phyloP scores from a whole-genome alignment of 2,113 vertebrate species.

The Sinocyclocheilus anshuiensis region DNA sequence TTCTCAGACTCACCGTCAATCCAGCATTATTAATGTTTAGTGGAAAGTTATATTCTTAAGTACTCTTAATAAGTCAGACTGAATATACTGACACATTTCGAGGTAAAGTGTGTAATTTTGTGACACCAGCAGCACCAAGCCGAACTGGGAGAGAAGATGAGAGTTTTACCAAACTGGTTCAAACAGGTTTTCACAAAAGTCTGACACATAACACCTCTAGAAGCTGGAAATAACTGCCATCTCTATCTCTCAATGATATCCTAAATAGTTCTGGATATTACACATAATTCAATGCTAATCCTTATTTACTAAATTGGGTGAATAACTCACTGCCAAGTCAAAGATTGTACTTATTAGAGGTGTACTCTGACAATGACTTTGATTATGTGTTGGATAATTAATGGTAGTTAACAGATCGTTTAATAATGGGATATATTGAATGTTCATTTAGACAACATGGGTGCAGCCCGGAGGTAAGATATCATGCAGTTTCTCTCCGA shows the following conservation, averaged over 20 bases:
- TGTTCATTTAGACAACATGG: constrained; percentile 33
- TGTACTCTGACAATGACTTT: constrained; percentile 3
- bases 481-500: constrained; percentile 17
- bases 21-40: background rate
- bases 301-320: constrained; percentile 76
- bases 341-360: background rate
- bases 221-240: no score
- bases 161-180: no score
- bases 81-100: background rate
- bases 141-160: background rate
- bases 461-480: constrained; percentile 6
- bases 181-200: no score
- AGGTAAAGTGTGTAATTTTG: background rate
- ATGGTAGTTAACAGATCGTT: background rate
- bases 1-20: background rate
- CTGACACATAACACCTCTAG: constrained; percentile 52
- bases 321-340: constrained; percentile 64
- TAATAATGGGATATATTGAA: constrained; percentile 6
- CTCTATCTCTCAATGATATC: constrained; percentile 47
- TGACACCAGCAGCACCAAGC: background rate
- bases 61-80: background rate
- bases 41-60: background rate
- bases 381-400: background rate
- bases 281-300: constrained; percentile 80
- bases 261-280: constrained; percentile 67